Base-by-base conservation (phyloP, 1,140 invertebrate species). In the Archivesica marissinica region DNA sequence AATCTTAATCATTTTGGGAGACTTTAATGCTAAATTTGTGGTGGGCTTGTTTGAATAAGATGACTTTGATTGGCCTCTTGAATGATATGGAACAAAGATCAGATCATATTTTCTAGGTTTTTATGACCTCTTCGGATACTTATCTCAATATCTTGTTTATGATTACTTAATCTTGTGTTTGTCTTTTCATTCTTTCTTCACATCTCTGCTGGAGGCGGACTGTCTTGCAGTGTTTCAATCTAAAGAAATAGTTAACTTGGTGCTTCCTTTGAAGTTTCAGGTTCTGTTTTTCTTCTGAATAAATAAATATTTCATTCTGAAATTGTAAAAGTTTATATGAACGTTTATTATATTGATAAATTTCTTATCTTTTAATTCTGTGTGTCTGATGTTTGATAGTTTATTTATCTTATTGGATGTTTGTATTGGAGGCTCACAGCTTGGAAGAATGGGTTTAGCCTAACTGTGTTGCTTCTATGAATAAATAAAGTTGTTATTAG, bases 91-190 rank as follows among this genome's bases (percentile, higher is more conserved):
- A 47, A 47, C 41, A 72, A 72, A 50, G 28, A 47, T 72, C 41
- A 44, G 41, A 72, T 72, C 39, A 47, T 50, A 72, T 72, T 47
- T 33, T 72, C 17, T 4, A 50, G 23, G 41, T 28, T 72, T 72
- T 72, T 72, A 72, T 72, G 38, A 47, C 39, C 28, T 33, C 23
- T 47, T 72, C 0, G n/a, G 41, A 47, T 50, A 1, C 7, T 17
- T 44, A 72, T 72, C 41, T 72, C 7, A 33, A 28, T 72, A 72
- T 33, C 25, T 44, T 38, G 28, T 72, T 72, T 72, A 72, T 72
- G 68, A 72, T 72, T 28, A 72, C 68, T 72, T 72, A 72, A 72
- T 72, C 68, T 72, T 15, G 23, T 15, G 25, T 72, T 72, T 72
- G 68, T 72, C 68, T 50, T 72, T 30, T 50, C 39, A 28, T 28